phyloP scores from a whole-genome alignment of 2,113 vertebrate genomes.

The Zosterops japonicus region DNA sequence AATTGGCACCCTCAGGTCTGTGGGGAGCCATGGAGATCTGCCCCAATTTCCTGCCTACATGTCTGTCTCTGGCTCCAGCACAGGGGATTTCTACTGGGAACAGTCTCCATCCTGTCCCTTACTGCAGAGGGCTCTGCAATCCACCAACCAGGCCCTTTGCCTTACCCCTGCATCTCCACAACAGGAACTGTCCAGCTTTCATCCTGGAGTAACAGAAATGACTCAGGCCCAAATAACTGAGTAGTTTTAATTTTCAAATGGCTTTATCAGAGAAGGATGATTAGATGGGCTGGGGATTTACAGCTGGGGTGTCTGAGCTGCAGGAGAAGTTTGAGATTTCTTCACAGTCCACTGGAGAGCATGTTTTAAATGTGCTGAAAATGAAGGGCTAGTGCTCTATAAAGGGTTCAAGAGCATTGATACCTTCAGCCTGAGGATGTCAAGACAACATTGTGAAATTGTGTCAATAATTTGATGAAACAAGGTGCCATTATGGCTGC shows the following conservation, averaged over 20 bases:
- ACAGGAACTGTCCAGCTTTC: background rate
- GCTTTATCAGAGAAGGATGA: background rate
- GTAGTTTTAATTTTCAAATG: background rate
- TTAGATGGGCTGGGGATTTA: background rate
- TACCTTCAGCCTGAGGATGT: background rate
- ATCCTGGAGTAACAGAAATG: background rate
- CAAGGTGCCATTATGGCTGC: background rate
- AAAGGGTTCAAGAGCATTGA: background rate
- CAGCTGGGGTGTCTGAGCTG: background rate
- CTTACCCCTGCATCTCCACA: accelerated
- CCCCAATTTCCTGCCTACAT: background rate
- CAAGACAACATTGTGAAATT: background rate
- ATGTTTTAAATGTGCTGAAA: background rate
- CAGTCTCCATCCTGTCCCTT: background rate
- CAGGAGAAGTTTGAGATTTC: background rate
- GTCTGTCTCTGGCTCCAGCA: background rate
- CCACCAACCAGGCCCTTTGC: background rate
- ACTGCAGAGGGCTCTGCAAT: background rate
- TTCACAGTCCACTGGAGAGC: background rate
- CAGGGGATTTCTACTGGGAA: background rate
- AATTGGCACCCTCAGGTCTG: background rate
- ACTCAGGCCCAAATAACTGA: background rate
- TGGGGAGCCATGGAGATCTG: background rate
- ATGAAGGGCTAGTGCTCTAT: background rate
- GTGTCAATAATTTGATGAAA: slow-evolving; percentile 17